These are phyloP conservation scores for Aramus guarauna DNA, from an alignment of 2,113 vertebrate genomes.

Conservation along the genomic window DNA sequence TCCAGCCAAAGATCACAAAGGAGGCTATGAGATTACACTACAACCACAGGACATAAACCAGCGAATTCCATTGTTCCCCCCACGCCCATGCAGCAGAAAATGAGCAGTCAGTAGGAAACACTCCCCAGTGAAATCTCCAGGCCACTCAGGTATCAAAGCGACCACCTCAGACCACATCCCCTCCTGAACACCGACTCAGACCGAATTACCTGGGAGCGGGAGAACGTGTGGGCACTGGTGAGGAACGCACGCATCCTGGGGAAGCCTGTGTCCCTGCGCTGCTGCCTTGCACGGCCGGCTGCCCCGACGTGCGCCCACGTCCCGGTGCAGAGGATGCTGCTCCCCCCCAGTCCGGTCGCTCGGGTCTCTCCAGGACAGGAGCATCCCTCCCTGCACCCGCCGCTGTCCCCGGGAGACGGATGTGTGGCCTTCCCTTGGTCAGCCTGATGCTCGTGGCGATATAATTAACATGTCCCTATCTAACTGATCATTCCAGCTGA, in stretches of 20 bases:
- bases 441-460: background rate
- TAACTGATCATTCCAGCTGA: background rate
- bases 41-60: background rate
- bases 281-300: background rate
- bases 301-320: rapidly evolving
- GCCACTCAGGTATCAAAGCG: background rate
- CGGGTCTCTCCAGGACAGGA: rapidly evolving
- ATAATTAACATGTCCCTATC: background rate
- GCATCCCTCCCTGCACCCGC: background rate
- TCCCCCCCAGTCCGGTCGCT: background rate
- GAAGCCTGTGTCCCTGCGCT: too few relatives aligned
- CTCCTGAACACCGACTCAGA: background rate
- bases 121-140: background rate
- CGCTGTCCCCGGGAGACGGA: background rate
- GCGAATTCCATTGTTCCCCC: background rate
- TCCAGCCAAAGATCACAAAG: background rate
- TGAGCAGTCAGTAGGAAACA: background rate
- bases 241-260: rapidly evolving
- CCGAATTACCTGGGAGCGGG: background rate
- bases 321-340: background rate
- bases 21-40: background rate
- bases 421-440: background rate
- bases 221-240: background rate
- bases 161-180: background rate
- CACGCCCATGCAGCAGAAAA: background rate